Evolutionary conservation across 1,140 invertebrate species (phyloP).

Genomic region (Dendrolimus punctatus): DNA sequence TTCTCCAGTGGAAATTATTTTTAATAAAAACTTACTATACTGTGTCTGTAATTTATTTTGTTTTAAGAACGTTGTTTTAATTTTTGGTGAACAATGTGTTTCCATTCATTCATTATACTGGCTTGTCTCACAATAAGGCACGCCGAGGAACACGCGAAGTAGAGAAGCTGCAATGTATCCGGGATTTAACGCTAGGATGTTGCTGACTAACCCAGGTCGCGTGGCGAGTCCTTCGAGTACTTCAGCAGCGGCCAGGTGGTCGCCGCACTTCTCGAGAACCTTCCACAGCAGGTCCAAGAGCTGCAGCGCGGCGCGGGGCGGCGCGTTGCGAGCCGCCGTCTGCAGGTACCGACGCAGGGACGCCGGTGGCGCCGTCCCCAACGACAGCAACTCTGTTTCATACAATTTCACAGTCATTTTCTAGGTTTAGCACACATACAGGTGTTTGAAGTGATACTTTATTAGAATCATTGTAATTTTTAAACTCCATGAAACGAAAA

Average conservation of each 20-base stretch:
- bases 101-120: no score
- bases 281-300: conserved; percentile 95
- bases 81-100: no score
- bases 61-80: no score
- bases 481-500: no score
- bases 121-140: no score
- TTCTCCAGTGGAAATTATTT: no score
- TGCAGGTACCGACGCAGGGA: conserved; percentile 88
- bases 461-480: no score
- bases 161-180: background rate
- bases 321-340: conserved; percentile 56
- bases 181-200: background rate
- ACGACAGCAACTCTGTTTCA: conserved; percentile 79
- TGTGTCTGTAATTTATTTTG: no score
- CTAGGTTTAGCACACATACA: no score
- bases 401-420: background rate
- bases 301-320: conserved; percentile 71
- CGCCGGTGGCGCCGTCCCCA: conserved; percentile 76
- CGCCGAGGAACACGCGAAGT: no score
- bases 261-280: conserved; percentile 93
- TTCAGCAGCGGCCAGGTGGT: conserved; percentile 94
- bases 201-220: conserved; percentile 77
- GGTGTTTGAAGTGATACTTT: no score
- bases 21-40: no score
- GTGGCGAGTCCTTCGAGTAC: conserved; percentile 92